Conservation (phyloP, 2,888 invertebrate species). For the Pherbina coryleti region DNA sequence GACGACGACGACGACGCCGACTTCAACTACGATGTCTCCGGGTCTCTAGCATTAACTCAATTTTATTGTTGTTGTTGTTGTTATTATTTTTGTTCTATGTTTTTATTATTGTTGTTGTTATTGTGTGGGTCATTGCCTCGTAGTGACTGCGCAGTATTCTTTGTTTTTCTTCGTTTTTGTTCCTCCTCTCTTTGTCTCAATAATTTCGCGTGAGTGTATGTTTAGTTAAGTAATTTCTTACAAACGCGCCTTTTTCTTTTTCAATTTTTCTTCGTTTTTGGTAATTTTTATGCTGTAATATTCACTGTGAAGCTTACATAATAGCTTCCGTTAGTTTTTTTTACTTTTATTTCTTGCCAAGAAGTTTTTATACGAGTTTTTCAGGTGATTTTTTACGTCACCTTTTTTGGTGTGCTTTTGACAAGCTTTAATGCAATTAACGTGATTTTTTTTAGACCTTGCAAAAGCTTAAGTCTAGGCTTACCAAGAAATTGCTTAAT, state of each 20-base stretch:
- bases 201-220: constrained; percentile 26
- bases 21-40: background rate
- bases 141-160: background rate
- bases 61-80: constrained; percentile 15
- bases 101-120: constrained; percentile 14
- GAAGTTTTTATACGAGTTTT: constrained; percentile 8
- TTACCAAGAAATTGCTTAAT: background rate
- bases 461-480: background rate
- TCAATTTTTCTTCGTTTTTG: background rate
- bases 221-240: constrained; percentile 9
- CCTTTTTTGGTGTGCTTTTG: background rate
- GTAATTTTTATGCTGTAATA: background rate
- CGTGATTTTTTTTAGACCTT: background rate
- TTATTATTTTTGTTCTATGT: constrained; percentile 5
- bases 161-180: background rate
- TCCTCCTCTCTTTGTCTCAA: background rate
- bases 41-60: background rate
- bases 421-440: background rate
- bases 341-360: background rate
- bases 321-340: background rate
- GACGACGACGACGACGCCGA: background rate
- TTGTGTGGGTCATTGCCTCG: constrained; percentile 35
- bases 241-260: constrained; percentile 15
- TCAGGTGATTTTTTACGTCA: constrained; percentile 21
- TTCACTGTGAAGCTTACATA: background rate